phyloP scores from a whole-genome alignment of 1,140 invertebrate species.

The Dendroctonus valens region DNA sequence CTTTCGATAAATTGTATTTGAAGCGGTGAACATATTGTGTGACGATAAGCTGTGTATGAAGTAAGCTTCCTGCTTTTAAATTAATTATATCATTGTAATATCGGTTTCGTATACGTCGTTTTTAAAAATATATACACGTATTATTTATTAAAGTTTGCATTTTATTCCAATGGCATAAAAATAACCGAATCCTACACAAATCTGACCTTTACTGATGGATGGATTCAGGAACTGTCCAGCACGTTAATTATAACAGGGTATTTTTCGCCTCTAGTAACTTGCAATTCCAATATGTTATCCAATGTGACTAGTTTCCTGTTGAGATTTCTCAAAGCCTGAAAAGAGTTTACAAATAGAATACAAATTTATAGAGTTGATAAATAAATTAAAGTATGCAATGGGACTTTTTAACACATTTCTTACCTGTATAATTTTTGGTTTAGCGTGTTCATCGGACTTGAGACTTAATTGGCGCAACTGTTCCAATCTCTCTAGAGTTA shows the following conservation, averaged over 20 bases:
- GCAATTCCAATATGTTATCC: conserved; percentile 34
- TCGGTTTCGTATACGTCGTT: conserved; percentile 16
- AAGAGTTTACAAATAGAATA: background rate
- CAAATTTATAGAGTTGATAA: background rate
- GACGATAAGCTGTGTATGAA: conserved; percentile 2
- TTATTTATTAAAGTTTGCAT: conserved; percentile 19
- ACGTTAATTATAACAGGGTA: conserved; percentile 36
- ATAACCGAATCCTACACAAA: background rate
- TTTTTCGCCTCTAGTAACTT: conserved; percentile 34
- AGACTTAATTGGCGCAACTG: conserved; percentile 30
- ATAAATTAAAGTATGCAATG: background rate
- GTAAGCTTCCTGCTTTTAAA: conserved; percentile 12
- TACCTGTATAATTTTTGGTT: conserved; percentile 36
- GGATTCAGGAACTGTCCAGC: background rate
- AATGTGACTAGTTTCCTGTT: conserved; percentile 33
- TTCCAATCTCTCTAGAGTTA: conserved; percentile 25
- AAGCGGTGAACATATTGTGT: background rate
- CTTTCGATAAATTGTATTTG: background rate
- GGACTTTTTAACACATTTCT: conserved; percentile 1
- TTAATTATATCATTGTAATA: conserved; percentile 1
- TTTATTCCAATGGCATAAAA: background rate
- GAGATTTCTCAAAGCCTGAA: conserved; percentile 26
- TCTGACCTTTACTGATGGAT: background rate
- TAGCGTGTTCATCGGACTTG: conserved; percentile 31
- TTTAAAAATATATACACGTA: conserved; percentile 24